Conservation (phyloP, 1,140 invertebrate genomes). For the Lamellibrachia luymesi region DNA sequence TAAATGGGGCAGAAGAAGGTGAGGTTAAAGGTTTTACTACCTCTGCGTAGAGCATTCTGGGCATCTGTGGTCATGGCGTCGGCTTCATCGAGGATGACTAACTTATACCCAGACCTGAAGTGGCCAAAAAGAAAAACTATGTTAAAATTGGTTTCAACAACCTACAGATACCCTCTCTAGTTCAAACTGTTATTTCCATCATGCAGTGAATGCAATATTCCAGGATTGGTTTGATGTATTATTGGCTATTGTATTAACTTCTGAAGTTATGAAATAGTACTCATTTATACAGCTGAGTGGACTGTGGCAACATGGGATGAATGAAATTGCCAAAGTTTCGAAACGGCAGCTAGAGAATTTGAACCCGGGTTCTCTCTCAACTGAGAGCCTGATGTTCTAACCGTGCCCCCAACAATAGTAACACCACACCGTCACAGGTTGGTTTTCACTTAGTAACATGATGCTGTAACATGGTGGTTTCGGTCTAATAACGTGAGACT, state of each 20-base stretch:
- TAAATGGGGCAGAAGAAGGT: neutral
- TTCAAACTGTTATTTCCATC: neutral
- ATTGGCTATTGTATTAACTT: neutral
- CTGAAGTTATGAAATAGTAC: neutral
- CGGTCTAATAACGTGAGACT: too few relatives aligned
- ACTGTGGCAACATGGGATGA: too few relatives aligned
- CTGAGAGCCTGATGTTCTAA: too few relatives aligned
- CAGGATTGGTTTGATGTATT: neutral
- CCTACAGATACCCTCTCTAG: neutral
- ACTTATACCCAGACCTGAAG: conserved; percentile 78
- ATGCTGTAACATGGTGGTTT: too few relatives aligned
- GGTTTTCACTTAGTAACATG: too few relatives aligned
- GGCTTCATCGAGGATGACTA: conserved; percentile 98
- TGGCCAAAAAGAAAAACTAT: neutral
- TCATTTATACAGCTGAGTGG: too few relatives aligned
- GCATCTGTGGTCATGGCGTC: conserved; percentile 99
- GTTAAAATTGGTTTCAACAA: neutral
- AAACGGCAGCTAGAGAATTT: too few relatives aligned
- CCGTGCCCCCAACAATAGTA: too few relatives aligned
- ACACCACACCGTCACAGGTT: too few relatives aligned
- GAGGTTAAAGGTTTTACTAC: conserved; percentile 59
- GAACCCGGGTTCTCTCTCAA: too few relatives aligned
- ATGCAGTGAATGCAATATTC: neutral
- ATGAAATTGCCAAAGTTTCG: too few relatives aligned
- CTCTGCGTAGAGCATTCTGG: conserved; percentile 95